These are phyloP conservation scores for Camelus bactrianus DNA, from an alignment of 2,113 vertebrate genomes.

Conservation along the genomic window DNA sequence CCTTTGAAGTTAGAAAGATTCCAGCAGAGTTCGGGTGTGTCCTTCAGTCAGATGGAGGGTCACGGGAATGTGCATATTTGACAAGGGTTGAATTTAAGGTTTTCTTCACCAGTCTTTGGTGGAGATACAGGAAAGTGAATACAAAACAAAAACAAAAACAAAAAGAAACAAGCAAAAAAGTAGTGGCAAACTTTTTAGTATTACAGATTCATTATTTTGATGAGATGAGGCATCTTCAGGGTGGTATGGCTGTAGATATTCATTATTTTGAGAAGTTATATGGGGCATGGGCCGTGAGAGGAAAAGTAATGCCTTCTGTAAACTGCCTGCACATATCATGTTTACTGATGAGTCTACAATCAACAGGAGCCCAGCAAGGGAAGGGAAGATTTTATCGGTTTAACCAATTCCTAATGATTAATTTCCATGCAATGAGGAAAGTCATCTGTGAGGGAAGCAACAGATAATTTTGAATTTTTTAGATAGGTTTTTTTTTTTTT, in stretches of 20 bases:
- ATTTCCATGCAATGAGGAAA: neutral
- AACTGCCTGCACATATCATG: neutral
- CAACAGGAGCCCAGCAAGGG: neutral
- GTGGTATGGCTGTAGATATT: neutral
- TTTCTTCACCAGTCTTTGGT: neutral
- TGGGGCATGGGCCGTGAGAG: neutral
- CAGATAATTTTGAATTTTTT: slow-evolving; percentile 49
- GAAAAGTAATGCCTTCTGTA: neutral
- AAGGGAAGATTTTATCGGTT: neutral
- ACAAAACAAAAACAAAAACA: neutral
- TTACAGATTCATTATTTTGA: neutral
- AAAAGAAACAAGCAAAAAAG: neutral
- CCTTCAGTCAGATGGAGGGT: neutral
- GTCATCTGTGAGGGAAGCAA: neutral
- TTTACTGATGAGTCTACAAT: neutral
- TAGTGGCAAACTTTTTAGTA: neutral
- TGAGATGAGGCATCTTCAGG: no score
- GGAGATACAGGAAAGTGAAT: neutral
- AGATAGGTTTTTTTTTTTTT: neutral
- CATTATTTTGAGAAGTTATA: neutral
- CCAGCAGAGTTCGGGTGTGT: neutral
- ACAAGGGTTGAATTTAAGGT: neutral
- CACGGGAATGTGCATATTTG: neutral
- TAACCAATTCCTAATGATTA: neutral
- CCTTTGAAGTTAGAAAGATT: neutral